Percentiles rank a stretch among this genome's conserved stretches.
Conservation (phyloP, 2,797 vertebrate genomes). For the Gallinago stenura region DNA sequence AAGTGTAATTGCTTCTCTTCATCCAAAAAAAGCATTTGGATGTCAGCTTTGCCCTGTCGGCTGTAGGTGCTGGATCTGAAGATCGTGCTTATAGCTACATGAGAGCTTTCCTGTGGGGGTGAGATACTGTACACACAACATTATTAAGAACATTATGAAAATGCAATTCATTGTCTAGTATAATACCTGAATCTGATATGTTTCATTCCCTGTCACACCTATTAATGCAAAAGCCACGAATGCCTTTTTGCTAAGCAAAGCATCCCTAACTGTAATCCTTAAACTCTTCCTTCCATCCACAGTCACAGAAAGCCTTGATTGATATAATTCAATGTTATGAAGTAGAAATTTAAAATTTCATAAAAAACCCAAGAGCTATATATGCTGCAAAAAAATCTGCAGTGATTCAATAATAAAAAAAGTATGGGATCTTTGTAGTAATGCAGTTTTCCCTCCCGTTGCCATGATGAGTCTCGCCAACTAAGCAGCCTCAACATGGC, state of each 20-base stretch:
- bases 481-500: conserved; percentile 82
- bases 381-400: conserved; percentile 91
- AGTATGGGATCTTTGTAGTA: conserved; percentile 81
- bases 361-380: conserved; percentile 80
- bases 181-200: conserved; percentile 75
- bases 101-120: not conserved
- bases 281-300: conserved; percentile 93
- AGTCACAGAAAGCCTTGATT: conserved; percentile 90
- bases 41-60: not conserved
- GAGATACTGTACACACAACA: conserved; percentile 16
- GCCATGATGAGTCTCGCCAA: conserved; percentile 87
- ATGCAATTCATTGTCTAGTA: conserved; percentile 56
- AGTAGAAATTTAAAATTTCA: conserved; percentile 75
- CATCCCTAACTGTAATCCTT: conserved; percentile 60
- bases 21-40: conserved; percentile 37
- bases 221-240: conserved; percentile 50
- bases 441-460: conserved; percentile 93
- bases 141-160: conserved; percentile 39
- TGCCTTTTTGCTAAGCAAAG: conserved; percentile 17
- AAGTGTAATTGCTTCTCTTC: conserved; percentile 24
- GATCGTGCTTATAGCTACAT: conserved; percentile 38
- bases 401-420: conserved; percentile 80
- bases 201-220: conserved; percentile 62
- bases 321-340: conserved; percentile 80
- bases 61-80: conserved; percentile 29